Base-by-base conservation (phyloP, 1,140 invertebrate species). In the Polypedilum vanderplanki region DNA sequence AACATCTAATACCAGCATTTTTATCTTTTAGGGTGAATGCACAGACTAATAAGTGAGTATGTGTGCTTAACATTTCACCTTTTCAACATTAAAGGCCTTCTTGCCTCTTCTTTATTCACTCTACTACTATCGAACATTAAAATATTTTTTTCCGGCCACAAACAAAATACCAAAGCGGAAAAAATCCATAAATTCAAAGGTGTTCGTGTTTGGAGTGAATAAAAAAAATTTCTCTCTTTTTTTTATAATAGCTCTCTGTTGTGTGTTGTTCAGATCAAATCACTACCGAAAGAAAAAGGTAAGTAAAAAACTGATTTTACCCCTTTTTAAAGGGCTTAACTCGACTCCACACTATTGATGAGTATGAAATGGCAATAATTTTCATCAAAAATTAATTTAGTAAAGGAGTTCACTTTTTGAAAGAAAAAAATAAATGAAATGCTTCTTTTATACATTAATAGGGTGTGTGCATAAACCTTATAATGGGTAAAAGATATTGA, bases 161-260 rank as follows among this genome's bases (percentile, higher is more conserved):
- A 70, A 70, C 65, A 70, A 70, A 70, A 70, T 70, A 70, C 65
- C 20, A 10, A 70, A 70, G 20, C 65, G 65, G 65, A 70, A 70
- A 70, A 70, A 70, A 70, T 70, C 65, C 65, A 70, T 70, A 70
- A 70, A 70, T 70, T 70, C 65, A 20, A 70, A 70, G 65, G 65
- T 70, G 65, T 70, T 70, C 65, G 65, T 70, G 65, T 70, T 70
- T 22, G 1, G 65, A 70, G 65, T 70, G 65, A 70, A 70, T 70
- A 70, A 70, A 70, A 70, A 70, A 70, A 70, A 20, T 9, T 22
- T 10, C 5, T 33, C 24, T 5, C 24, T 33, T 33, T 5, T 33
- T 70, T 70, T 12, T 57, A n/a, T 57, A 57, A 57, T 57, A 70
- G 65, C 46, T 57, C n/a, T 33, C 18, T 22, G 65, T n/a, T 70